Evolutionary conservation across 2,888 invertebrate genomes (phyloP).

Genomic region (Achlya flavicornis): DNA sequence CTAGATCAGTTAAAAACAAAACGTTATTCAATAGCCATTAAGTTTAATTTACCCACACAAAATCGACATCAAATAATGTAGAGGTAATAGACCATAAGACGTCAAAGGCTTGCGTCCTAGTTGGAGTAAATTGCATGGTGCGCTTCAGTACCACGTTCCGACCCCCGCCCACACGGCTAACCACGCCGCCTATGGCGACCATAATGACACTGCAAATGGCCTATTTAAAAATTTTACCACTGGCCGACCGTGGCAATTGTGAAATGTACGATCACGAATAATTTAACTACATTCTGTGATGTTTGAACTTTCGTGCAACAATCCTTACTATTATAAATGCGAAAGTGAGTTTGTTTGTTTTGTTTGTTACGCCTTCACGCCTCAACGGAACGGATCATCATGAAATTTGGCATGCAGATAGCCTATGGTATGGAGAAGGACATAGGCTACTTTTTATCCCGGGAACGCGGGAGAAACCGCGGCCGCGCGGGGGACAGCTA

Average conservation of each 20-base stretch:
- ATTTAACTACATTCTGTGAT: not conserved
- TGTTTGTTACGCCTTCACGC: no score
- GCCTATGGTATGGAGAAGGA: no score
- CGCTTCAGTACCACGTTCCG: slow-evolving; percentile 24
- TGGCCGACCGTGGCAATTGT: slow-evolving; percentile 17
- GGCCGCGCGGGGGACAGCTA: no score
- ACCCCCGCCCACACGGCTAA: slow-evolving; percentile 47
- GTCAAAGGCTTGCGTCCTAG: slow-evolving; percentile 46
- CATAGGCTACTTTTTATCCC: no score
- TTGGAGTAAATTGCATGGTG: slow-evolving; percentile 56
- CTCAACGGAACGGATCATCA: no score
- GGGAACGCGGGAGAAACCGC: no score
- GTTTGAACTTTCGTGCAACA: not conserved
- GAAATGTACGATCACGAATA: not conserved
- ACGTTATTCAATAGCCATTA: slow-evolving; percentile 16
- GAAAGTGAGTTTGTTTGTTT: no score
- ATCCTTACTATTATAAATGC: no score
- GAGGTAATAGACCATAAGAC: slow-evolving; percentile 47
- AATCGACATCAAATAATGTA: slow-evolving; percentile 20
- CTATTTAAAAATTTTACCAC: slow-evolving; percentile 44
- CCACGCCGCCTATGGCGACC: slow-evolving; percentile 32
- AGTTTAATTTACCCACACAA: slow-evolving; percentile 12
- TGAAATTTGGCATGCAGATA: no score
- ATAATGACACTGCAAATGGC: slow-evolving; percentile 53
- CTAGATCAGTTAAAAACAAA: not conserved